phyloP scores from a whole-genome alignment of 2,113 vertebrate species.

The Spermophilus dauricus region DNA sequence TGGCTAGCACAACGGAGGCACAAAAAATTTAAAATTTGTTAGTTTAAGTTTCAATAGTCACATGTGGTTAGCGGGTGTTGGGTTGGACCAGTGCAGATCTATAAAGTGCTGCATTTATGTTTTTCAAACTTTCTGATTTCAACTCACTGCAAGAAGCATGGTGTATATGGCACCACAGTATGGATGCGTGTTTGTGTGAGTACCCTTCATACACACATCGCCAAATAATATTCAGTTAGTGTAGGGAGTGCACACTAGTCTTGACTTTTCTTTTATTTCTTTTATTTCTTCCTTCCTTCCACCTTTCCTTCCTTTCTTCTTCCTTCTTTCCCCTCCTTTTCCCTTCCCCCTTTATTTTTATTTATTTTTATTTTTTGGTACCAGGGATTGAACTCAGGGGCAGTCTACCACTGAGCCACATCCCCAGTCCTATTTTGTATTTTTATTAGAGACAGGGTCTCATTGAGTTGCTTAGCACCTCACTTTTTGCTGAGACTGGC shows the following conservation, averaged over 20 bases:
- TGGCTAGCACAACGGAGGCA: neutral
- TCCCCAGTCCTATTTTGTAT: neutral
- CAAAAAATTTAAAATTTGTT: conserved; percentile 7
- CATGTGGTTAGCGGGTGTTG: neutral
- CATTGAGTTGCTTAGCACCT: no score
- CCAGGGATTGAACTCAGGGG: no score
- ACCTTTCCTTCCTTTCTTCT: no score
- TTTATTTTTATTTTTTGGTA: no score
- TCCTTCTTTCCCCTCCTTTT: no score
- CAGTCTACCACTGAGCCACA: no score
- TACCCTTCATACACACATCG: no score
- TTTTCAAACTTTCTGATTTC: neutral
- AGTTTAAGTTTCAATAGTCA: neutral
- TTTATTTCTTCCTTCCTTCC: no score
- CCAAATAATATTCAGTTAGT: neutral
- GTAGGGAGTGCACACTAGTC: neutral
- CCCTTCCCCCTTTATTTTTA: no score
- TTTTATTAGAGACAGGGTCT: no score
- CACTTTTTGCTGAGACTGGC: no score
- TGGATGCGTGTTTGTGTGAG: neutral
- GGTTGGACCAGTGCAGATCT: neutral
- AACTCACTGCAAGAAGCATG: neutral
- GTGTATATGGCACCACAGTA: neutral
- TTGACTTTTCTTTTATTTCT: no score
- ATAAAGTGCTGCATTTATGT: neutral